Base-by-base conservation (phyloP, 64 coral and sea anemone genomes). In the Trachythela sp. region DNA sequence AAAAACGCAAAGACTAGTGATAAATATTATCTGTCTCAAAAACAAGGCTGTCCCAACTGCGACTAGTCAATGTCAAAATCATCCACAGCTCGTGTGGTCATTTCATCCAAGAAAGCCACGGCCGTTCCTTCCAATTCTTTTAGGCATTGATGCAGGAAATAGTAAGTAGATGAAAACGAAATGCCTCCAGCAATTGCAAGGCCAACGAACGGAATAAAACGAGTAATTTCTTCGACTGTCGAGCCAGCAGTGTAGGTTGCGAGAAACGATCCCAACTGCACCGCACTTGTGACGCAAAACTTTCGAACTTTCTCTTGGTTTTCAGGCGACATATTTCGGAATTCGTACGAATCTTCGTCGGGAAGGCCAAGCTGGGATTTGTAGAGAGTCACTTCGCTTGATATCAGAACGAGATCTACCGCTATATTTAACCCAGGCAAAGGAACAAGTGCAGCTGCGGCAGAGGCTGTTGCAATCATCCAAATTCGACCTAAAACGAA, bases 131-230 rank as follows among this genome's bases (percentile, higher is more conserved):
- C 31, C 27, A 86, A 2, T 10, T 56, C 54, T 11, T 54, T 15
- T 14, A 86, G 54, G 31, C 18, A 30, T 0, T 36, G 42, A 45
- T 45, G 42, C 4, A 45, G 42, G 42, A 45, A 45, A 45, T 45
- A 11, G 42, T 45, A 45, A 20, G 6, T 36, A 13, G 4, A 86
- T 40, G 31, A 36, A 24, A 86, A 86, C 10, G 85, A 86, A 40
- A 86, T 29, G 14, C 27, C 48, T 11, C 85, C 31, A 20, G 85
- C 85, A 54, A 56, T 56, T 5, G 18, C 48, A 10, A 36, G 36
- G 18, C 85, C 85, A 9, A 86, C 9, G 29, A 86, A 54, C 48
- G 85, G 85, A 24, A 86, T 86, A 36, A 33, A 58, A 32, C 85
- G 85, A 13, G 48, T 6, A 26, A 36, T 0, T 86, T 68, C 59